Evolutionary conservation across 2,797 vertebrate species (phyloP).

Genomic region (Nannoperca australis): DNA sequence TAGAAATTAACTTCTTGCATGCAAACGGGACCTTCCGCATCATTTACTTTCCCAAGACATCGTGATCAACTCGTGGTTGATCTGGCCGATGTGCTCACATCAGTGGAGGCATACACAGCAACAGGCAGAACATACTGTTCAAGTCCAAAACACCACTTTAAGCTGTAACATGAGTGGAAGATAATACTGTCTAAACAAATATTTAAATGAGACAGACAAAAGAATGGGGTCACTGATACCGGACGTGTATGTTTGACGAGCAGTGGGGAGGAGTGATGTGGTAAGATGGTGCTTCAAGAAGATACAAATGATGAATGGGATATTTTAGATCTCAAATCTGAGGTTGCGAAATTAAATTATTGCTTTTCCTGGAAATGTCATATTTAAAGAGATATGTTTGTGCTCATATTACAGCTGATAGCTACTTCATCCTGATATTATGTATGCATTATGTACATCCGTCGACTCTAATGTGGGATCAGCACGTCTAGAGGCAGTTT

Average conservation of each 20-base stretch:
- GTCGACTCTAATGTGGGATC: not conserved
- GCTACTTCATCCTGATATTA: not conserved
- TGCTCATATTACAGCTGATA: not conserved
- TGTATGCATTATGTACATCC: not conserved
- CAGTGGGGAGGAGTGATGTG: not conserved
- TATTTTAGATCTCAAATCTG: not conserved
- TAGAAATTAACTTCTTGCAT: too few relatives aligned
- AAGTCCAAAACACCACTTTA: not conserved
- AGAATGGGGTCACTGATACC: not conserved
- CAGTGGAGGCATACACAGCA: not conserved
- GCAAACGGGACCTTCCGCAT: too few relatives aligned
- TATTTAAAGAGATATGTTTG: not conserved
- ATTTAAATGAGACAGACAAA: not conserved
- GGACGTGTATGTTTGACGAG: not conserved
- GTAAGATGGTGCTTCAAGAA: not conserved
- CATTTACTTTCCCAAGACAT: too few relatives aligned
- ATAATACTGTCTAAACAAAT: not conserved
- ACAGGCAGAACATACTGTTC: not conserved
- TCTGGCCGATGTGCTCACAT: not conserved
- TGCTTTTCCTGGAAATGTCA: not conserved
- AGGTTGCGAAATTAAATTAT: not conserved
- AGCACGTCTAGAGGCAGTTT: not conserved
- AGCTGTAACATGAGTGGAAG: not conserved
- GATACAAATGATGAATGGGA: not conserved
- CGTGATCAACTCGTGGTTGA: too few relatives aligned